Conservation (phyloP, 2,113 vertebrate species). For the Copsychus sechellarum region DNA sequence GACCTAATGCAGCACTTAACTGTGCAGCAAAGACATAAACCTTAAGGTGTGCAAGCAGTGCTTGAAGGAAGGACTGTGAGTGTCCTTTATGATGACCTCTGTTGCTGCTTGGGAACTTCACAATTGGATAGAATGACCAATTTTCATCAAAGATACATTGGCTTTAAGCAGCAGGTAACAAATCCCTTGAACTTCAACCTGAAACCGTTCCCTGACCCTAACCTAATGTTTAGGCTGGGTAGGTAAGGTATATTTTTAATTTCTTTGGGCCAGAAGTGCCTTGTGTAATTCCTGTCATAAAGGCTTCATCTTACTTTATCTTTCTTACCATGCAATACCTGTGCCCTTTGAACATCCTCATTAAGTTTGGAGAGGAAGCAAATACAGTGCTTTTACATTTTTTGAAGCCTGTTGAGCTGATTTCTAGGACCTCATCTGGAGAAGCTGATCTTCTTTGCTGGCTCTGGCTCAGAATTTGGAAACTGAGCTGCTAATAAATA, state of each 20-base stretch:
- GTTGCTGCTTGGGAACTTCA: background rate
- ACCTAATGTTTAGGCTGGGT: background rate
- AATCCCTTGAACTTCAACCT: background rate
- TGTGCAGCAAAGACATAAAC: background rate
- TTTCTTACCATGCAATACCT: background rate
- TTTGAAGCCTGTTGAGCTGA: background rate
- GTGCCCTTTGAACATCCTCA: background rate
- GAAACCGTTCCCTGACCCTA: background rate
- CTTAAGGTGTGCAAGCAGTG: background rate
- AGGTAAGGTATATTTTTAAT: background rate
- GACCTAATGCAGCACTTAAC: background rate
- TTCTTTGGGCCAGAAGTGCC: background rate
- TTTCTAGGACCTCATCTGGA: conserved; percentile 19
- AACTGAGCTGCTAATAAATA: conserved; percentile 16
- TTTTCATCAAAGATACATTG: background rate
- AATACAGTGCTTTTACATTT: background rate
- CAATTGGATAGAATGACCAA: background rate
- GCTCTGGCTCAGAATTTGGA: conserved; percentile 15
- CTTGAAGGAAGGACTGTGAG: background rate
- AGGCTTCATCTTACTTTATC: background rate
- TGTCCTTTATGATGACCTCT: background rate
- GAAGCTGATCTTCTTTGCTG: background rate
- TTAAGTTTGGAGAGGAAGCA: background rate
- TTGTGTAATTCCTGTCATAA: background rate
- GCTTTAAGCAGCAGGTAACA: background rate